Evolutionary conservation across 2,888 invertebrate species (phyloP), one percentile per base, ranked within the genome.

Genomic region (Eurois occulta): DNA sequence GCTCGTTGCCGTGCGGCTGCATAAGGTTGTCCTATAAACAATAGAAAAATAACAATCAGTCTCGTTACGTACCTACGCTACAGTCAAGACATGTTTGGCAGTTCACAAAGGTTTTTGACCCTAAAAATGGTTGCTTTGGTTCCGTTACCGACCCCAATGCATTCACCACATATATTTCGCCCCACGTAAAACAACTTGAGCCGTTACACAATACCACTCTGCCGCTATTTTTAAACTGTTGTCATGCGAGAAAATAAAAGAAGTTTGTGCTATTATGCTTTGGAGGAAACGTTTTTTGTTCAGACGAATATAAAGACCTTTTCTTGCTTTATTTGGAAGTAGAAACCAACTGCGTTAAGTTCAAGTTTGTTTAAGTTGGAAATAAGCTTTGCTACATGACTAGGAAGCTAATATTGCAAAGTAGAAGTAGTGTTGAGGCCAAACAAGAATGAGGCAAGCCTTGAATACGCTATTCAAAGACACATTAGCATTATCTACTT

Each of bases 21-120:
- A 98, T 98, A 94, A 98, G 97, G 95, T 97, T 97, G 97, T 98
- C 98, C 98, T 98, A 97, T 74, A 98, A 97, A 92, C 86, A 96
- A 90, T 89, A 88, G 87, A 93, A 93, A 95, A 87, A 81, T 68
- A 88, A 90, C 77, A 77, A 75, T 93, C n/a, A 92, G 86, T 88
- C 78, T 72, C 75, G 83, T 77, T 83, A 87, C 65, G 28, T 28
- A 87, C 65, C n/a, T 28, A 65, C 86, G 85, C 82, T 62, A 84
- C 84, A 79, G 72, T 73, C 81, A 77, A 78, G 69, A 75, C 58
- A 72, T 55, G 38, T 80, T 76, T 64, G 72, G 76, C 72, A 84
- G 78, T 87, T 88, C 65, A 78, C 72, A 72, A 71, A 92, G 93
- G 92, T 93, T 91, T 89, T 91, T 93, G 93, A 94, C 90, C 91